Conservation (phyloP, 2,797 vertebrate genomes). For the Arrhamphus sclerolepis region DNA sequence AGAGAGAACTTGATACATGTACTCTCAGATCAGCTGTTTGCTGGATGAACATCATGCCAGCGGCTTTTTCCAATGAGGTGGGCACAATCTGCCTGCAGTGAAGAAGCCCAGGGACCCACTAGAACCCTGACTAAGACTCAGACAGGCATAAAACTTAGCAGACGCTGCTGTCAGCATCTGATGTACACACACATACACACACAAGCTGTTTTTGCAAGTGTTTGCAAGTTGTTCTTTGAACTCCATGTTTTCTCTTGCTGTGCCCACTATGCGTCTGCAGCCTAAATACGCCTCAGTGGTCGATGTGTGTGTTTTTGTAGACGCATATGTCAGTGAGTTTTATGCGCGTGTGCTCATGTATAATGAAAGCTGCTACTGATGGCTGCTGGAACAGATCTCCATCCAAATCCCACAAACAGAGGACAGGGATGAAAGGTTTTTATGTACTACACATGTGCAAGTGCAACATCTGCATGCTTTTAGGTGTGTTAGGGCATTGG, state of each 20-base stretch:
- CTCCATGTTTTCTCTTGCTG: slow-evolving; percentile 25
- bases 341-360: slow-evolving; percentile 12
- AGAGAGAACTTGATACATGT: background rate
- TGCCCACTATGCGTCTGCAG: slow-evolving; percentile 25
- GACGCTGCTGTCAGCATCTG: slow-evolving; percentile 55
- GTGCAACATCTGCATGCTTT: background rate
- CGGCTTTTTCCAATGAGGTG: slow-evolving; percentile 47
- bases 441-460: slow-evolving; percentile 27
- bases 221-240: slow-evolving; percentile 32
- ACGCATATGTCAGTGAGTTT: background rate
- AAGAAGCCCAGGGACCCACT: slow-evolving; percentile 3
- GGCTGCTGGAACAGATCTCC: slow-evolving; percentile 34
- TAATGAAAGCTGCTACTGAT: slow-evolving; percentile 72
- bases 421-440: slow-evolving; percentile 38
- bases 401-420: slow-evolving; percentile 72
- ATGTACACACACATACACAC: slow-evolving; percentile 12
- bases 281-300: slow-evolving; percentile 36
- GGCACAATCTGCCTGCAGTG: slow-evolving; percentile 32
- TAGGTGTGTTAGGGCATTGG: slow-evolving; percentile 13
- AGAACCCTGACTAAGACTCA: slow-evolving; percentile 38
- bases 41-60: slow-evolving; percentile 2
- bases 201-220: slow-evolving; percentile 14
- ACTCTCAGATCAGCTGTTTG: slow-evolving; percentile 8
- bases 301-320: slow-evolving; percentile 18
- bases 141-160: slow-evolving; percentile 47